Percentiles rank a stretch among this genome's conserved stretches.
phyloP scores from a whole-genome alignment of 2,797 vertebrate species.

The Sphenodon punctatus region DNA sequence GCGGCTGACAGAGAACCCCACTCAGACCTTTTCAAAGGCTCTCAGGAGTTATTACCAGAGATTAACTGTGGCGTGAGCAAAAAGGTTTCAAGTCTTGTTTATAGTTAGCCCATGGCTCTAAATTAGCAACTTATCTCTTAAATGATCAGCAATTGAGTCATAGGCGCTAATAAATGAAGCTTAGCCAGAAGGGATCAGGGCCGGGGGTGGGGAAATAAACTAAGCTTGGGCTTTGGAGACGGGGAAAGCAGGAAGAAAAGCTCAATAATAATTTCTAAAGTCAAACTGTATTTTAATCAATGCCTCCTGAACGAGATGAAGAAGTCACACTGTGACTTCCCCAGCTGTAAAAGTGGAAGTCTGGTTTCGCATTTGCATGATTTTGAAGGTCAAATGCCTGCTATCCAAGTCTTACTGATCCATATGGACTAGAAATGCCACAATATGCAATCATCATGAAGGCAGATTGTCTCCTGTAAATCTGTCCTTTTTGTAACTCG shows the following conservation, averaged over 20 bases:
- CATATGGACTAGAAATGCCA: conserved; percentile 88
- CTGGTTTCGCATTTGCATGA: conserved; percentile 81
- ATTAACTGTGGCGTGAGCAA: conserved; percentile 74
- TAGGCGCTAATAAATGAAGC: conserved; percentile 75
- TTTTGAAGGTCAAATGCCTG: conserved; percentile 86
- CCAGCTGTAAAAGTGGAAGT: conserved; percentile 79
- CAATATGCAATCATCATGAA: conserved; percentile 84
- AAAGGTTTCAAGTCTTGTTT: conserved; percentile 75
- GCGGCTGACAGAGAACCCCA: conserved; percentile 69
- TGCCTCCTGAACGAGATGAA: conserved; percentile 70
- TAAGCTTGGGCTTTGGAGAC: conserved; percentile 32
- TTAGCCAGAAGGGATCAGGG: conserved; percentile 71
- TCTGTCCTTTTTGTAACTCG: conserved; percentile 81
- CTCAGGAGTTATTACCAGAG: conserved; percentile 74
- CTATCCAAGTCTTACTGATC: conserved; percentile 83
- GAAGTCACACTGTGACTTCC: conserved; percentile 71
- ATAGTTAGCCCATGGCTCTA: conserved; percentile 71
- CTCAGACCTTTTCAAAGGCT: conserved; percentile 79
- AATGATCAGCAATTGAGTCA: conserved; percentile 74
- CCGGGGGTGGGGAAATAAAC: conserved; percentile 30
- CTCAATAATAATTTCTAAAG: conserved; percentile 64
- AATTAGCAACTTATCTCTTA: conserved; percentile 76
- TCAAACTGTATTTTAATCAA: conserved; percentile 78
- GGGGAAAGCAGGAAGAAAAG: conserved; percentile 40
- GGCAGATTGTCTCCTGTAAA: conserved; percentile 86